These are phyloP conservation scores for Antidorcas marsupialis DNA, from an alignment of 2,113 vertebrate genomes.

Conservation along the genomic window DNA sequence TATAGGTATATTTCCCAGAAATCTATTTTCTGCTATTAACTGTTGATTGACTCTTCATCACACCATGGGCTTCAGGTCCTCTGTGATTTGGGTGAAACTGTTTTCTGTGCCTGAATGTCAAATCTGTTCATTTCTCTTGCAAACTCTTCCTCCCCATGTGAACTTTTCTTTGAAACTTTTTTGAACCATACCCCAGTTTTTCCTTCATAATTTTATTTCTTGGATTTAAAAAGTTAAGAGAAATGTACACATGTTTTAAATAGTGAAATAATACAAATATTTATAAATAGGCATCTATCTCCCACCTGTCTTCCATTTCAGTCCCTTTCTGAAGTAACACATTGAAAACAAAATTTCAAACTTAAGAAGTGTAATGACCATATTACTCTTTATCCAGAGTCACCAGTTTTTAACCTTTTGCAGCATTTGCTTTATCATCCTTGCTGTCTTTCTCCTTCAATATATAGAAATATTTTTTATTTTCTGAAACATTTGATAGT, in stretches of 20 bases:
- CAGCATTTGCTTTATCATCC: not conserved
- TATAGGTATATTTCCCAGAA: not conserved
- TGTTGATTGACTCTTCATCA: not conserved
- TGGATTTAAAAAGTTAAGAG: not conserved
- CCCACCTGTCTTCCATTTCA: not conserved
- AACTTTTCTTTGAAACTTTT: not conserved
- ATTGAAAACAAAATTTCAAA: not conserved
- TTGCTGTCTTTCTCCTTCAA: not conserved
- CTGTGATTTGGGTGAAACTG: not conserved
- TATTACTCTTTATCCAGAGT: not conserved
- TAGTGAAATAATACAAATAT: not conserved
- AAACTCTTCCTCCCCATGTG: not conserved
- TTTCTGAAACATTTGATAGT: slow-evolving; percentile 10
- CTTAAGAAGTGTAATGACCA: not conserved
- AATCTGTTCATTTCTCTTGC: not conserved
- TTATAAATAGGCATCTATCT: not conserved
- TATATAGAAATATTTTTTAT: not conserved
- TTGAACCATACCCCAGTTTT: not conserved
- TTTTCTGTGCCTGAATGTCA: not conserved
- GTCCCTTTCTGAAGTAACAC: not conserved
- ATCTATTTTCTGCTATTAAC: not conserved
- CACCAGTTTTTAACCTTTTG: not conserved
- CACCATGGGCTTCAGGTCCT: not conserved
- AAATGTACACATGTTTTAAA: not conserved
- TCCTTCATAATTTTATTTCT: not conserved